Evolutionary conservation across 35 echinoderm and acorn worm genomes (phyloP), one percentile per base, ranked within the genome.

Genomic region (Eucidaris tribuloides): DNA sequence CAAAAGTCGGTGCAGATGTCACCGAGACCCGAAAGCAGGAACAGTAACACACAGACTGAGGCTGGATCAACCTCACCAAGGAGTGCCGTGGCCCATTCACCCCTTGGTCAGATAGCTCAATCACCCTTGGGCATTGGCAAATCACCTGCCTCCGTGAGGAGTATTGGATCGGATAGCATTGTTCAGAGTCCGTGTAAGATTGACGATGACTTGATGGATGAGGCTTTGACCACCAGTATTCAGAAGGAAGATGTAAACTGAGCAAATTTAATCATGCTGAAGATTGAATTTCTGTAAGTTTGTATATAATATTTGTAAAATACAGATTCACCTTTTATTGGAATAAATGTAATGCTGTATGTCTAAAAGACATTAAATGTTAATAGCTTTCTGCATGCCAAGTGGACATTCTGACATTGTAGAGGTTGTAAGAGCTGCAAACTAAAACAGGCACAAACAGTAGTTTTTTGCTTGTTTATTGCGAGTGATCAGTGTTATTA

Each of bases 181-280:
- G 42, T 35, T 18, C 31, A 38, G 5, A 99, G 96, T 90, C 96
- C 96, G 2, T 97, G 94, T 81, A 39, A 55, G 2, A 90, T 99
- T 43, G 96, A 99, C 71, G 96, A 99, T 85, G 96, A 99, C 32
- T 44, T 99, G 42, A 99, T 99, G 96, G 86, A 99, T 66, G 96
- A 99, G 46, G 96, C 96, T 66, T 61, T 99, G 9, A 74, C 41
- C 34, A 74, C 28, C 44, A 42, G 34, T n/a, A 74, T 74, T 22
- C 68, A 74, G 14, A 38, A 33, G 44, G 68, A 74, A 7, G 68
- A 74, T 44, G 34, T 64, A n/a, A n/a, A n/a, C n/a, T n/a, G n/a
- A n/a, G n/a, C n/a, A n/a, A n/a, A n/a, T n/a, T n/a, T n/a, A n/a
- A n/a, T n/a, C n/a, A n/a, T n/a, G n/a, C n/a, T n/a, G n/a, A n/a